Conservation (phyloP, 92 coral and sea anemone species). For the Epizoanthus rinbou region DNA sequence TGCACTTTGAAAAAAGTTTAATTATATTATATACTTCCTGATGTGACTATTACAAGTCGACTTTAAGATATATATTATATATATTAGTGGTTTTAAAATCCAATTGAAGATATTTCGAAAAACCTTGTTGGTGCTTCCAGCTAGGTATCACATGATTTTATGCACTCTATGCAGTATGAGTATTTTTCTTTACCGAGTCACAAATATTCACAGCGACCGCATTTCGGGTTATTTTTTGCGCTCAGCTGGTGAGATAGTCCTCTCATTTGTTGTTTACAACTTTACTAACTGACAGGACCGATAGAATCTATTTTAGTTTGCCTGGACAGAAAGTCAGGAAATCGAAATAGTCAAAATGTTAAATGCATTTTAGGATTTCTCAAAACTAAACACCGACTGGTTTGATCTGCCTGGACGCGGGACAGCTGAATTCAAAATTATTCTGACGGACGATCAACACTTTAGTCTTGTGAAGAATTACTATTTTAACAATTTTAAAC, state of each 20-base stretch:
- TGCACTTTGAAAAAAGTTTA: slow-evolving; percentile 22
- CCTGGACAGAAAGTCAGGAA: slow-evolving; percentile 1
- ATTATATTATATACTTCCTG: slow-evolving; percentile 14
- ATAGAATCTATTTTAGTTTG: neutral
- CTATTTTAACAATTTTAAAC: neutral
- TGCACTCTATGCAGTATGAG: neutral
- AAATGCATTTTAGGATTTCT: neutral
- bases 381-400: neutral
- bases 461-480: neutral
- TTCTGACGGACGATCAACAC: neutral
- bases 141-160: slow-evolving; percentile 9
- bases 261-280: neutral
- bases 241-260: slow-evolving; percentile 20
- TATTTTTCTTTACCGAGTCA: neutral
- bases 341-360: neutral
- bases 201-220: neutral
- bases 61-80: slow-evolving; percentile 4
- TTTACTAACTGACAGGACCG: neutral
- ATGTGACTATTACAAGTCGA: neutral
- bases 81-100: slow-evolving; percentile 19
- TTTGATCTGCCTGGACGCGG: slow-evolving; percentile 7
- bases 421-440: slow-evolving; percentile 12
- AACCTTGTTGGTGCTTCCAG: neutral
- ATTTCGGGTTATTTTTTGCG: slow-evolving; percentile 1
- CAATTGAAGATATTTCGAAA: neutral